A percentile compares a stretch with the other conserved stretches of the same genome.
Evolutionary conservation across 2,797 vertebrate species (phyloP).

Genomic region (Pseudopleuronectes americanus): DNA sequence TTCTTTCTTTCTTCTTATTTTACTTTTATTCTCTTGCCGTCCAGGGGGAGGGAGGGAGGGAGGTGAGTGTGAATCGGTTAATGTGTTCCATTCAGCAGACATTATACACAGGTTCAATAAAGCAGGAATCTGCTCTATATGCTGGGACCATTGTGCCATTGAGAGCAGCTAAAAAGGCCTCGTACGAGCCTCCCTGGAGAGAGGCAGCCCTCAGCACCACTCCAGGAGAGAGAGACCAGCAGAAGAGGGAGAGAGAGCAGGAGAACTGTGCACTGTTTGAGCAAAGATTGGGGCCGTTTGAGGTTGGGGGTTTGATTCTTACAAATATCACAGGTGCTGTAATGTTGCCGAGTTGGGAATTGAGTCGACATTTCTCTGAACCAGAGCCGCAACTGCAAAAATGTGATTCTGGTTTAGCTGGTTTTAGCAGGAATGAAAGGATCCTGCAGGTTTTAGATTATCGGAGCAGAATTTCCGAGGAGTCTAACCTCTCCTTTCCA

Average conservation of each 20-base stretch:
- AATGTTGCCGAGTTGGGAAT: conserved; percentile 11
- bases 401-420: conserved; percentile 63
- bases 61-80: conserved; percentile 80
- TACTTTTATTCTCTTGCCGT: conserved; percentile 58
- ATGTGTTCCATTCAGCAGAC: conserved; percentile 81
- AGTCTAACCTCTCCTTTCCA: no score
- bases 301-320: conserved; percentile 36
- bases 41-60: conserved; percentile 30
- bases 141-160: conserved; percentile 76
- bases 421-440: conserved; percentile 60
- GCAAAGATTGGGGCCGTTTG: background rate
- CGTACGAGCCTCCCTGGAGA: conserved; percentile 57
- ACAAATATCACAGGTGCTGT: conserved; percentile 40
- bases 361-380: conserved; percentile 1
- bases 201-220: conserved; percentile 69
- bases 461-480: no score
- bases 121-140: conserved; percentile 79
- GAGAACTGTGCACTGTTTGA: conserved; percentile 48
- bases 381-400: background rate
- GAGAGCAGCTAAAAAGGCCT: conserved; percentile 70
- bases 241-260: conserved; percentile 46
- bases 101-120: conserved; percentile 83
- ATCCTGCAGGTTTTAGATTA: no score
- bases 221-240: conserved; percentile 67
- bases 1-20: conserved; percentile 57